Conservation (phyloP, 2,888 invertebrate species). For the Selenia dentaria region DNA sequence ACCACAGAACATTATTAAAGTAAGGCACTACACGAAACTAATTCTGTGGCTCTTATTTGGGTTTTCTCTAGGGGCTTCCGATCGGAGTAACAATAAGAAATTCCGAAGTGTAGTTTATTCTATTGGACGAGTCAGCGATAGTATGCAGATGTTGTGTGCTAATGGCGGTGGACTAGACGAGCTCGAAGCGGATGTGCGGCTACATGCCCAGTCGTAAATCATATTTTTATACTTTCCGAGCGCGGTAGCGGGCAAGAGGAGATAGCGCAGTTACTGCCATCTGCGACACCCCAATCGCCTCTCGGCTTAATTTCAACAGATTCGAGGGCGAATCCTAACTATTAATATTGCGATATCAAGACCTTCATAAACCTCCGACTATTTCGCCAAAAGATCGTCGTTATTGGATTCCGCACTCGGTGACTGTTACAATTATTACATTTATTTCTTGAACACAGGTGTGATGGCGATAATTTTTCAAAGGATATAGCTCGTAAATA, state of each 20-base stretch:
- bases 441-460: slow-evolving; percentile 34
- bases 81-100: slow-evolving; percentile 56
- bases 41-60: slow-evolving; percentile 70
- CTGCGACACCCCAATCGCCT: slow-evolving; percentile 76
- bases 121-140: slow-evolving; percentile 44
- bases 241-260: slow-evolving; percentile 48
- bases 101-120: slow-evolving; percentile 45
- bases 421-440: slow-evolving; percentile 13
- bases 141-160: slow-evolving; percentile 55
- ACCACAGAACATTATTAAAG: slow-evolving; percentile 77
- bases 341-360: slow-evolving; percentile 65
- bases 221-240: slow-evolving; percentile 76
- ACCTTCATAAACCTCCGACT: slow-evolving; percentile 37
- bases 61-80: slow-evolving; percentile 60
- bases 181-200: slow-evolving; percentile 57
- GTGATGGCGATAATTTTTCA: slow-evolving; percentile 22
- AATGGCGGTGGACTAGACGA: slow-evolving; percentile 54
- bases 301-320: slow-evolving; percentile 74
- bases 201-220: slow-evolving; percentile 65
- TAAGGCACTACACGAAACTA: slow-evolving; percentile 75
- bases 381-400: slow-evolving; percentile 24
- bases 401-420: slow-evolving; percentile 27
- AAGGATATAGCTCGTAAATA: slow-evolving; percentile 30
- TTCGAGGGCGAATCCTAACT: slow-evolving; percentile 68
- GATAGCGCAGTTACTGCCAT: slow-evolving; percentile 74